Percentiles rank a stretch among this genome's conserved stretches.
Conservation (phyloP, 2,888 invertebrate genomes). For the Harmothoe impar region DNA sequence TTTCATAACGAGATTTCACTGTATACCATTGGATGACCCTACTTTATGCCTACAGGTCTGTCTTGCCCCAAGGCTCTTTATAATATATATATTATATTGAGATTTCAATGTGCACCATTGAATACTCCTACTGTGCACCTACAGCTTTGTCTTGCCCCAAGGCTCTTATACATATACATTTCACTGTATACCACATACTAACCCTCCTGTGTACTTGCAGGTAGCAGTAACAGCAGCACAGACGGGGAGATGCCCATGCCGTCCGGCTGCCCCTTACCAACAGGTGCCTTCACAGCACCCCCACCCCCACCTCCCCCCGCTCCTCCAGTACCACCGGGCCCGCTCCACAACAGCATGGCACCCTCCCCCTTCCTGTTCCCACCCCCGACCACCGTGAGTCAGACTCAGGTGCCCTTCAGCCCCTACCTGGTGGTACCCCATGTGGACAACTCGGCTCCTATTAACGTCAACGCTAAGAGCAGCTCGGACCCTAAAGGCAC, state of each 20-base stretch:
- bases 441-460: conserved; percentile 62
- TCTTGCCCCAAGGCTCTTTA: too few relatives aligned
- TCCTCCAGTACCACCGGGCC: neutral
- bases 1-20: too few relatives aligned
- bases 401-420: conserved; percentile 40
- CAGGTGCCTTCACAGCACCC: neutral
- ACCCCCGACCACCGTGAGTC: conserved; percentile 1
- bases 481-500: conserved; percentile 77
- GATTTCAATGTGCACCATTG: too few relatives aligned
- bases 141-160: too few relatives aligned
- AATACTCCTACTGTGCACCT: too few relatives aligned
- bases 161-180: too few relatives aligned
- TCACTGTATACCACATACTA: too few relatives aligned
- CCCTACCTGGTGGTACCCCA: conserved; percentile 63
- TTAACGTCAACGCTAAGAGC: conserved; percentile 76
- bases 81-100: too few relatives aligned
- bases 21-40: too few relatives aligned
- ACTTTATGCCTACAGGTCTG: too few relatives aligned
- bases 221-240: neutral
- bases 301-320: conserved; percentile 6
- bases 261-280: neutral
- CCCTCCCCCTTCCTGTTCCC: conserved; percentile 46
- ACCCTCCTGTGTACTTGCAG: neutral
- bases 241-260: neutral
- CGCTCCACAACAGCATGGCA: neutral